Evolutionary conservation across 2,113 vertebrate genomes (phyloP).

Genomic region (Euleptes europaea): DNA sequence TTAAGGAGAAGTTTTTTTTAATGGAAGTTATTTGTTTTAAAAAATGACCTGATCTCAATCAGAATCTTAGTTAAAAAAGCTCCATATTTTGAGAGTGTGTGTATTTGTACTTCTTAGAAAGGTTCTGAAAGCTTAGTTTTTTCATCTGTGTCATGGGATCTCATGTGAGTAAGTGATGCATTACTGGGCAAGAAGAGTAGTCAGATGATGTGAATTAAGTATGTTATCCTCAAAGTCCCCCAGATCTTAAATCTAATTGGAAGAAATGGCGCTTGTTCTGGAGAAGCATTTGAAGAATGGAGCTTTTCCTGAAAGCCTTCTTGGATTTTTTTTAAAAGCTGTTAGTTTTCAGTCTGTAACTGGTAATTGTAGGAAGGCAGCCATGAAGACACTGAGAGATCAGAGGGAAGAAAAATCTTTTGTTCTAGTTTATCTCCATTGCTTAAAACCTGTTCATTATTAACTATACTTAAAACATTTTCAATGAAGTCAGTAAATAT

Average conservation of each 20-base stretch:
- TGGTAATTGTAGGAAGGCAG: neutral
- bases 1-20: neutral
- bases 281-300: slow-evolving; percentile 2
- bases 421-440: neutral
- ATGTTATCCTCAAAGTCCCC: neutral
- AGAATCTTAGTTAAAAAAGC: neutral
- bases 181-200: slow-evolving; percentile 55
- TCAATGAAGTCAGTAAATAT: neutral
- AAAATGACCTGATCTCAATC: neutral
- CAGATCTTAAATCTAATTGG: neutral
- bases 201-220: slow-evolving; percentile 71
- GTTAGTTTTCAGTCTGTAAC: neutral
- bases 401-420: neutral
- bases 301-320: slow-evolving; percentile 44
- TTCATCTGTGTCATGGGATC: slow-evolving; percentile 66
- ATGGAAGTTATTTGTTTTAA: neutral
- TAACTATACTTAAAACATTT: neutral
- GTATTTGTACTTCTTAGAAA: neutral
- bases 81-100: neutral
- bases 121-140: slow-evolving; percentile 23
- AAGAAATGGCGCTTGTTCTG: neutral
- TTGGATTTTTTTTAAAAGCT: neutral
- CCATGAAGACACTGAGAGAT: neutral
- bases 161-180: slow-evolving; percentile 47
- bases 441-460: neutral